Percentiles rank a stretch among this genome's conserved stretches.
Evolutionary conservation across 2,113 vertebrate genomes (phyloP).

Genomic region (Lampris megalopsis): DNA sequence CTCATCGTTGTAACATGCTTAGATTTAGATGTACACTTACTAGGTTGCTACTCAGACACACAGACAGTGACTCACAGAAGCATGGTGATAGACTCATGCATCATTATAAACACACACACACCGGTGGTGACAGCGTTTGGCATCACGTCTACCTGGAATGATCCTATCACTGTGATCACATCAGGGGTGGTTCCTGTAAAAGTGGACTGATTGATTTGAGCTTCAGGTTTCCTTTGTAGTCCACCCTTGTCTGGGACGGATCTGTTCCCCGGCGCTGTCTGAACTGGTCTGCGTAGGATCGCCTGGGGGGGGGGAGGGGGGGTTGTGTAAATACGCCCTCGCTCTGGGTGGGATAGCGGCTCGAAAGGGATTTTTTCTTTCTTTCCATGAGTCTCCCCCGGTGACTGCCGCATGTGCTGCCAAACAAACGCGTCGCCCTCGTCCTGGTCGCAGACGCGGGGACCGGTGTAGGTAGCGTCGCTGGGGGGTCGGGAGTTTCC

Average conservation of each 20-base stretch:
- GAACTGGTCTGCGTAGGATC: slow-evolving; percentile 48
- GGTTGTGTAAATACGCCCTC: slow-evolving; percentile 75
- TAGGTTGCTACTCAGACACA: not conserved
- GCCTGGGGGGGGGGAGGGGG: slow-evolving; percentile 7
- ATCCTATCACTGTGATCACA: slow-evolving; percentile 21
- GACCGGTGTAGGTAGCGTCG: slow-evolving; percentile 50
- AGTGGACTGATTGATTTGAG: slow-evolving; percentile 13
- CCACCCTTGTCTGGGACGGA: slow-evolving; percentile 33
- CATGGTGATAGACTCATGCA: not conserved
- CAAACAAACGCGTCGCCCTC: slow-evolving; percentile 66
- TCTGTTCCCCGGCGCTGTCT: slow-evolving; percentile 33
- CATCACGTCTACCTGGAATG: slow-evolving; percentile 10
- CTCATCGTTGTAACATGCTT: not conserved
- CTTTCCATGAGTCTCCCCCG: slow-evolving; percentile 66
- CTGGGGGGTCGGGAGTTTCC: slow-evolving; percentile 34
- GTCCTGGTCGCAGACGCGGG: slow-evolving; percentile 19
- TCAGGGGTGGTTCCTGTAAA: not conserved
- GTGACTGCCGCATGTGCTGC: slow-evolving; percentile 62
- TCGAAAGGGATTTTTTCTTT: slow-evolving; percentile 56
- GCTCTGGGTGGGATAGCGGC: slow-evolving; percentile 75
- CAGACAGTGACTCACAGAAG: not conserved
- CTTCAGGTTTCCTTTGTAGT: slow-evolving; percentile 8
- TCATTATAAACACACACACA: not conserved
- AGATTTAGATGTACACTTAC: not conserved
- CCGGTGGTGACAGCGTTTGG: slow-evolving; percentile 13